phyloP scores from a whole-genome alignment of 2,113 vertebrate genomes.

The Anoura caudifer region DNA sequence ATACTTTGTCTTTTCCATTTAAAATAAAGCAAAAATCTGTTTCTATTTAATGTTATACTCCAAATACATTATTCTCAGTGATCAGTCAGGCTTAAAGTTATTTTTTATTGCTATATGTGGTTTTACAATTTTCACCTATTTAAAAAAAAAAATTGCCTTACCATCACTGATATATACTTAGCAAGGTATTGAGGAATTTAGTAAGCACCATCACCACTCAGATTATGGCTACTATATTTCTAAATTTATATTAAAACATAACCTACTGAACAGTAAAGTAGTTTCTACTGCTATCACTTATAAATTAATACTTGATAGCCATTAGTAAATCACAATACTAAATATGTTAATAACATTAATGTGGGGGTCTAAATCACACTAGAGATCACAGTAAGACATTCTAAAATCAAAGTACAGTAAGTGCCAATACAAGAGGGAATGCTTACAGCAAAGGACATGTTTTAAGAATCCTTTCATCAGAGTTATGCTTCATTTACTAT shows the following conservation, averaged over 20 bases:
- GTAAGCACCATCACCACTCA: neutral
- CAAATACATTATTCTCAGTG: conserved; percentile 25
- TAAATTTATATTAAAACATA: conserved; percentile 14
- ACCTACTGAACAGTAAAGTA: neutral
- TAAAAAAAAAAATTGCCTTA: neutral
- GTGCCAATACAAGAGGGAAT: neutral
- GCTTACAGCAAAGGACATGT: conserved; percentile 8
- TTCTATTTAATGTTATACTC: neutral
- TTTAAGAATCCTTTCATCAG: neutral
- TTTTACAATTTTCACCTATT: conserved; percentile 28
- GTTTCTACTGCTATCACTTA: neutral
- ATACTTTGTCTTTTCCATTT: conserved; percentile 25
- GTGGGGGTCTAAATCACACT: conserved; percentile 13
- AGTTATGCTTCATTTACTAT: neutral
- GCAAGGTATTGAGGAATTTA: neutral
- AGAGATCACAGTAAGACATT: neutral
- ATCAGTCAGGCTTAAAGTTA: conserved; percentile 13
- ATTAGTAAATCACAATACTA: conserved; percentile 23
- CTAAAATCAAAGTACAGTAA: conserved; percentile 35
- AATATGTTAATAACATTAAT: neutral
- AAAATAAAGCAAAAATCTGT: conserved; percentile 24
- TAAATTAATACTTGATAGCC: neutral
- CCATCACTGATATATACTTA: neutral
- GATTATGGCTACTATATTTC: neutral
- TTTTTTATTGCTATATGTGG: neutral